Conservation (phyloP, 2,888 invertebrate species). For the Acrobasis consociella region DNA sequence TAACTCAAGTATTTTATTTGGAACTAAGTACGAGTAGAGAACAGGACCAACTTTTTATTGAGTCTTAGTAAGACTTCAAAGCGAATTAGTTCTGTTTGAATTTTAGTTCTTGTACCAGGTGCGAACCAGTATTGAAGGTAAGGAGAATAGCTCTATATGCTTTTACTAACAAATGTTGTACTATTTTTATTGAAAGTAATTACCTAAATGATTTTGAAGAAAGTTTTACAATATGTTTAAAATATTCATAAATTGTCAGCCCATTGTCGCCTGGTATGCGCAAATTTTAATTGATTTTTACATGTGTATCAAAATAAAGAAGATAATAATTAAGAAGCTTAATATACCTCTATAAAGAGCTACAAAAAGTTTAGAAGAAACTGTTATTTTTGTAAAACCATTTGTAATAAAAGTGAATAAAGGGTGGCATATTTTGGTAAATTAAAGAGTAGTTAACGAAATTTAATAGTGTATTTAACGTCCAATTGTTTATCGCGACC, state of each 20-base stretch:
- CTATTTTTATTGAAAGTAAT: no score
- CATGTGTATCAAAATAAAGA: no score
- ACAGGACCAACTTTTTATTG: slow-evolving; percentile 10
- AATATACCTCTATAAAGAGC: background rate
- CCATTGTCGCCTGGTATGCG: no score
- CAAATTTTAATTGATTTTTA: no score
- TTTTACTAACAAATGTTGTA: no score
- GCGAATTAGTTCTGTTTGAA: slow-evolving; percentile 11
- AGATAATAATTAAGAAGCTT: background rate
- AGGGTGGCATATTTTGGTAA: background rate
- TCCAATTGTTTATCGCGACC: slow-evolving; percentile 5
- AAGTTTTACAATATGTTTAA: no score
- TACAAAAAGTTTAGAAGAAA: background rate
- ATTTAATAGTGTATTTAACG: slow-evolving; percentile 12
- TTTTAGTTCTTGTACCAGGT: slow-evolving; percentile 14
- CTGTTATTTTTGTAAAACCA: background rate
- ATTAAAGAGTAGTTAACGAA: slow-evolving; percentile 3
- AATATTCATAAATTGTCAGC: no score
- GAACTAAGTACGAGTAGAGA: background rate
- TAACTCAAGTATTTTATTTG: background rate
- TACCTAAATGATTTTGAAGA: no score
- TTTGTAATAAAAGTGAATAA: background rate
- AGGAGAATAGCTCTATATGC: no score
- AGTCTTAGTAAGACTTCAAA: slow-evolving; percentile 10
- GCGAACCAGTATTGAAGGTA: background rate